These are phyloP conservation scores for Cydia fagiglandana DNA, from an alignment of 1,140 invertebrate genomes.

Conservation along the genomic window DNA sequence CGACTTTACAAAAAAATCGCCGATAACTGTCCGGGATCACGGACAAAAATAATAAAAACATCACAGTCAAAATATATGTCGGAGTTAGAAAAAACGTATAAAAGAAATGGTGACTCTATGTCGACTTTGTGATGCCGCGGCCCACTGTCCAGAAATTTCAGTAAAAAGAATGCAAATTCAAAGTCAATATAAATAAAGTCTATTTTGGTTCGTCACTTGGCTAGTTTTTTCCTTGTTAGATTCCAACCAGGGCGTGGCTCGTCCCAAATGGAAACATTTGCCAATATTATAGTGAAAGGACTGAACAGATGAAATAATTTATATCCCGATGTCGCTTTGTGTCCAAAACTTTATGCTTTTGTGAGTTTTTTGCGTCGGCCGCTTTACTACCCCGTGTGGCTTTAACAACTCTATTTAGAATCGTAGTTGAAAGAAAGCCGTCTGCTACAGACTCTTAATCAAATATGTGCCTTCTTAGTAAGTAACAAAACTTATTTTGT, in stretches of 20 bases:
- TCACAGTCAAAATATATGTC: slow-evolving; percentile 79
- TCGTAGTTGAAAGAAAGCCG: slow-evolving; percentile 63
- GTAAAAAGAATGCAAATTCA: slow-evolving; percentile 1
- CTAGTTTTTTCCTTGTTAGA: slow-evolving; percentile 50
- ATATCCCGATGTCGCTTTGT: slow-evolving; percentile 76
- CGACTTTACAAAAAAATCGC: slow-evolving; percentile 61
- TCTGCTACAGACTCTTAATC: slow-evolving; percentile 35
- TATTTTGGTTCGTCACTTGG: not conserved
- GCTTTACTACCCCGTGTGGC: slow-evolving; percentile 66
- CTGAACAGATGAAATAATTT: slow-evolving; percentile 79
- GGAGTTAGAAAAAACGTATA: slow-evolving; percentile 66
- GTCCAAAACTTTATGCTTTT: slow-evolving; percentile 72
- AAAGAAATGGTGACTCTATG: slow-evolving; percentile 70
- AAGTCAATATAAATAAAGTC: slow-evolving; percentile 4
- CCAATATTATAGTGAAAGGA: slow-evolving; percentile 79
- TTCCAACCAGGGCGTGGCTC: slow-evolving; percentile 68
- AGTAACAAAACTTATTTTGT: slow-evolving; percentile 33
- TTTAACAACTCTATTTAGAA: slow-evolving; percentile 72
- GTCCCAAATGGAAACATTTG: slow-evolving; percentile 78
- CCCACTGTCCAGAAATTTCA: slow-evolving; percentile 41
- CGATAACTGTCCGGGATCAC: slow-evolving; percentile 67
- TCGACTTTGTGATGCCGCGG: slow-evolving; percentile 67
- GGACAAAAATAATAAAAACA: slow-evolving; percentile 79
- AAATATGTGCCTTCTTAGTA: not conserved
- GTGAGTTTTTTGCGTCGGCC: slow-evolving; percentile 72